Conservation (phyloP, 1,140 invertebrate species). For the Dinoponera quadriceps region DNA sequence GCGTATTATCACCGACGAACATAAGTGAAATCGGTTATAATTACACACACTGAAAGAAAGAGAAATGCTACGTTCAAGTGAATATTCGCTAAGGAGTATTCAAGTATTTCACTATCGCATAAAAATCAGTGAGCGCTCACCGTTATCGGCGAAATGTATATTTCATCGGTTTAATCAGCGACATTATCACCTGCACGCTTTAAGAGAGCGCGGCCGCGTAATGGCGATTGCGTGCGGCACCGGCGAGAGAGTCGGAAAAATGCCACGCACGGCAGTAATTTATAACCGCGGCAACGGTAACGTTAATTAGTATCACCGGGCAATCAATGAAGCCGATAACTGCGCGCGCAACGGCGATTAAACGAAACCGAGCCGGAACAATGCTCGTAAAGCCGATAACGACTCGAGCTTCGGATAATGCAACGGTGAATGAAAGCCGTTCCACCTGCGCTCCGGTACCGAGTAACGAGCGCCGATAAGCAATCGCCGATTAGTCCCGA, state of each 20-base stretch:
- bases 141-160: too few relatives aligned
- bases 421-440: slow-evolving; percentile 55
- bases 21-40: too few relatives aligned
- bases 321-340: slow-evolving; percentile 14
- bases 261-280: not conserved
- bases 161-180: too few relatives aligned
- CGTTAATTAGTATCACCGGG: slow-evolving; percentile 28
- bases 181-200: too few relatives aligned
- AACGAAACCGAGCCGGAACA: slow-evolving; percentile 40
- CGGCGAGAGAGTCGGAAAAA: not conserved
- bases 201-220: too few relatives aligned
- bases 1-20: too few relatives aligned
- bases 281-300: slow-evolving; percentile 16
- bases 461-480: slow-evolving; percentile 61
- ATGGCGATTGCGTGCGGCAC: too few relatives aligned
- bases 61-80: too few relatives aligned
- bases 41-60: too few relatives aligned
- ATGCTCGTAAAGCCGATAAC: slow-evolving; percentile 58
- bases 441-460: slow-evolving; percentile 45
- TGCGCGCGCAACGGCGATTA: slow-evolving; percentile 29
- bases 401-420: slow-evolving; percentile 49
- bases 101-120: too few relatives aligned
- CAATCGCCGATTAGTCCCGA: slow-evolving; percentile 37
- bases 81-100: too few relatives aligned
- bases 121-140: too few relatives aligned